These are phyloP conservation scores for Sciurus carolinensis DNA, from an alignment of 2,797 vertebrate species.

Conservation along the genomic window DNA sequence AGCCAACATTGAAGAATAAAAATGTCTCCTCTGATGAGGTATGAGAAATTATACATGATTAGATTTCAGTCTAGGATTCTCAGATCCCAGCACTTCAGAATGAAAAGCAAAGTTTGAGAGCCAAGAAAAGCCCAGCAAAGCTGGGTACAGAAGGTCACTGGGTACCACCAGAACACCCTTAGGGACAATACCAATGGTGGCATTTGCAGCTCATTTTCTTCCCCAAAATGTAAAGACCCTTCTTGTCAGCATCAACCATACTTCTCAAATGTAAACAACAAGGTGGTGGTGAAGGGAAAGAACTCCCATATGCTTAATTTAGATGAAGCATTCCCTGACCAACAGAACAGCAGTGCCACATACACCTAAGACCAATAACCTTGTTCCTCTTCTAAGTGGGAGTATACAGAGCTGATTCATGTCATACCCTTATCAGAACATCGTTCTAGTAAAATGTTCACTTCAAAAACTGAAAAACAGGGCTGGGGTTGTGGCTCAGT, in stretches of 20 bases:
- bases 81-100: constrained; percentile 88
- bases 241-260: constrained; percentile 79
- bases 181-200: constrained; percentile 80
- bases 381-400: constrained; percentile 79
- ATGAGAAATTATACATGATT: constrained; percentile 91
- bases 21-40: constrained; percentile 91
- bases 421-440: constrained; percentile 70
- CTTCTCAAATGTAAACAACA: constrained; percentile 89
- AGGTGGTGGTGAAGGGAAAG: constrained; percentile 84
- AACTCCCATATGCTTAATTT: constrained; percentile 60
- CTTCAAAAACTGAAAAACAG: constrained; percentile 85
- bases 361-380: constrained; percentile 77
- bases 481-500: too few relatives aligned
- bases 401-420: constrained; percentile 70
- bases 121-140: constrained; percentile 87
- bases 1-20: constrained; percentile 88
- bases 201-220: constrained; percentile 81
- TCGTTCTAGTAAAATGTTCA: constrained; percentile 71
- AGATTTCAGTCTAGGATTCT: constrained; percentile 89
- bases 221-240: constrained; percentile 85
- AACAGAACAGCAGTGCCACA: constrained; percentile 78
- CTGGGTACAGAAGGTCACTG: constrained; percentile 87
- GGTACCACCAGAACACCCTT: constrained; percentile 86
- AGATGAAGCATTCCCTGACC: constrained; percentile 74
- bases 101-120: constrained; percentile 88